Evolutionary conservation across 2,888 invertebrate genomes (phyloP).

Genomic region (Linyphia triangularis): DNA sequence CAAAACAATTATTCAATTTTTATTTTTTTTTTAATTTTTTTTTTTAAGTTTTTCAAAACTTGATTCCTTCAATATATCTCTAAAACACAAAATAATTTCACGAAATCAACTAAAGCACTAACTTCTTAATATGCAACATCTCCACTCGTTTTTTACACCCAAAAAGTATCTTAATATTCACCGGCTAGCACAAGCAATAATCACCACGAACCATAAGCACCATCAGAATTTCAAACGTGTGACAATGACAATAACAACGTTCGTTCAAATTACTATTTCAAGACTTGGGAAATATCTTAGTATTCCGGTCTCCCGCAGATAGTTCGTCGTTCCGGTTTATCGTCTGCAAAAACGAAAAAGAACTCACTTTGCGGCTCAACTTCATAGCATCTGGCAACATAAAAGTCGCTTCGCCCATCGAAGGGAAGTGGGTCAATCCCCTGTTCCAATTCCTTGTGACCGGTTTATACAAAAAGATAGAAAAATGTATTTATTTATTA

Average conservation of each 20-base stretch:
- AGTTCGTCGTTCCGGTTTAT: neutral
- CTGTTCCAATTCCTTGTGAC: slow-evolving; percentile 66
- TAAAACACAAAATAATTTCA: neutral
- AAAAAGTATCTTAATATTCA: neutral
- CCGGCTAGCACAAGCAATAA: neutral
- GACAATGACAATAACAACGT: neutral
- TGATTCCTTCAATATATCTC: neutral
- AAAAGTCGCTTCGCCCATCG: slow-evolving; percentile 8
- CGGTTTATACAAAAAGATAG: slow-evolving; percentile 46
- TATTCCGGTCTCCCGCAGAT: neutral
- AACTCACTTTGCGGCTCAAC: neutral
- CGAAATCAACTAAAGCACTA: neutral
- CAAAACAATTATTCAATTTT: too few species aligned
- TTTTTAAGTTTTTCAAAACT: neutral
- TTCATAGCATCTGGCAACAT: neutral
- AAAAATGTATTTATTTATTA: neutral
- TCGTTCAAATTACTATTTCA: neutral
- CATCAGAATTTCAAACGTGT: neutral
- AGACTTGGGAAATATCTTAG: neutral
- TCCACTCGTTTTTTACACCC: neutral
- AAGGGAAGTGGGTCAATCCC: slow-evolving; percentile 34
- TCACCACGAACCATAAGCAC: neutral
- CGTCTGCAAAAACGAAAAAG: neutral
- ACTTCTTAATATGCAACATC: neutral
- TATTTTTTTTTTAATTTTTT: too few species aligned